Conservation (phyloP, 2,797 vertebrate genomes). For the Lacerta agilis region DNA sequence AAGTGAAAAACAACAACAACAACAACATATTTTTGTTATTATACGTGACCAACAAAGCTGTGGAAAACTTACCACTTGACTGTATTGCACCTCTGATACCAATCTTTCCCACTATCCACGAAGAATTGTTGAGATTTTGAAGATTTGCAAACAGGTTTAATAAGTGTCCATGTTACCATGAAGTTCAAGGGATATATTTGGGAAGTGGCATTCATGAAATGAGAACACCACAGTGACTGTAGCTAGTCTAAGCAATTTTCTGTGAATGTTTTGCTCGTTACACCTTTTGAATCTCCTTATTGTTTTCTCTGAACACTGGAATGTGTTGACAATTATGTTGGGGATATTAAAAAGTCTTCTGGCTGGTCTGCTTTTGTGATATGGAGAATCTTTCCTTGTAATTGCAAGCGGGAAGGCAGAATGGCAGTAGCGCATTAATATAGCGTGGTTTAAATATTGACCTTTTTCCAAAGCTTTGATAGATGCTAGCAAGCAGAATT, state of each 20-base stretch:
- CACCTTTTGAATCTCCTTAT: conserved; percentile 25
- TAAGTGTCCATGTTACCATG: neutral
- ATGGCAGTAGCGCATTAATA: conserved; percentile 44
- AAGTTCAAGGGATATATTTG: conserved; percentile 17
- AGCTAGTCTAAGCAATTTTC: conserved; percentile 34
- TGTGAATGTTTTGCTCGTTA: conserved; percentile 43
- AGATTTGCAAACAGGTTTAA: neutral
- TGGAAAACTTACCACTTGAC: too few relatives aligned
- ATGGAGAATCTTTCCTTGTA: conserved; percentile 27
- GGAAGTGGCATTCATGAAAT: conserved; percentile 42
- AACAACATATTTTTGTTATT: too few relatives aligned
- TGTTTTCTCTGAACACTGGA: conserved; percentile 42
- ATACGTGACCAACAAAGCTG: too few relatives aligned
- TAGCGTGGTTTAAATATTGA: conserved; percentile 51
- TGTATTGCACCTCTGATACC: too few relatives aligned
- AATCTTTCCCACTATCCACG: too few relatives aligned
- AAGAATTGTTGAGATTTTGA: too few relatives aligned
- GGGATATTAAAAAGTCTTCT: conserved; percentile 8
- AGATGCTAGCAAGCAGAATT: conserved; percentile 60
- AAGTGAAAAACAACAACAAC: too few relatives aligned
- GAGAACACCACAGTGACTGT: conserved; percentile 48
- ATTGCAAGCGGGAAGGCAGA: conserved; percentile 45
- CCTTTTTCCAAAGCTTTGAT: conserved; percentile 66
- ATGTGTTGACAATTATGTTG: conserved; percentile 38
- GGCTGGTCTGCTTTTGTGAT: conserved; percentile 29